Conservation (phyloP, 2,888 invertebrate species). For the Didymodactylos carnosus region DNA sequence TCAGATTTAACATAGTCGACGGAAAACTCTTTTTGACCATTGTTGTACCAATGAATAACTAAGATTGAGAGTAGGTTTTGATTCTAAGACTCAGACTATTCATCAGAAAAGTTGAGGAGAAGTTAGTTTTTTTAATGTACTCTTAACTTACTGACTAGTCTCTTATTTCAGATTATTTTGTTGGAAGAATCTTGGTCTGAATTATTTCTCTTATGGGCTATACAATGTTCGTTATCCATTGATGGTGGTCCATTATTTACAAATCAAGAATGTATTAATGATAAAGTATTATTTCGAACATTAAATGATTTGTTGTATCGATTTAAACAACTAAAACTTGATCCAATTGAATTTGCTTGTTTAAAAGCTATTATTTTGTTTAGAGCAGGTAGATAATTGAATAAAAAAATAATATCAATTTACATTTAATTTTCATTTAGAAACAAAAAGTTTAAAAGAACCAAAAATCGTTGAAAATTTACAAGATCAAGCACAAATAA, state of each 20-base stretch:
- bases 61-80: too few species aligned
- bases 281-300: constrained; percentile 35
- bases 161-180: constrained; percentile 85
- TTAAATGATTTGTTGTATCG: constrained; percentile 14
- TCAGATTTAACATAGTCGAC: too few species aligned
- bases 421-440: constrained; percentile 36
- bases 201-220: constrained; percentile 31
- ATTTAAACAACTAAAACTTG: constrained; percentile 41
- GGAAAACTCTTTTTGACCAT: too few species aligned
- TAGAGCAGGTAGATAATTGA: constrained; percentile 52
- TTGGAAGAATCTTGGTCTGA: constrained; percentile 65
- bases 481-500: constrained; percentile 91
- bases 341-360: constrained; percentile 92
- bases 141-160: too few species aligned
- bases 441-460: constrained; percentile 78
- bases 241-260: constrained; percentile 29
- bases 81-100: too few species aligned
- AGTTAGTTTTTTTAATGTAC: too few species aligned
- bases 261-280: constrained; percentile 33
- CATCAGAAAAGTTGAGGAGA: too few species aligned
- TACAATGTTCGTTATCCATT: constrained; percentile 35
- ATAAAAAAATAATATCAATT: neutral
- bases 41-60: too few species aligned
- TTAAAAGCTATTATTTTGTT: constrained; percentile 91
- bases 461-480: constrained; percentile 83